phyloP scores from a whole-genome alignment of 1,140 invertebrate genomes.

The Scaptomyza hsui region DNA sequence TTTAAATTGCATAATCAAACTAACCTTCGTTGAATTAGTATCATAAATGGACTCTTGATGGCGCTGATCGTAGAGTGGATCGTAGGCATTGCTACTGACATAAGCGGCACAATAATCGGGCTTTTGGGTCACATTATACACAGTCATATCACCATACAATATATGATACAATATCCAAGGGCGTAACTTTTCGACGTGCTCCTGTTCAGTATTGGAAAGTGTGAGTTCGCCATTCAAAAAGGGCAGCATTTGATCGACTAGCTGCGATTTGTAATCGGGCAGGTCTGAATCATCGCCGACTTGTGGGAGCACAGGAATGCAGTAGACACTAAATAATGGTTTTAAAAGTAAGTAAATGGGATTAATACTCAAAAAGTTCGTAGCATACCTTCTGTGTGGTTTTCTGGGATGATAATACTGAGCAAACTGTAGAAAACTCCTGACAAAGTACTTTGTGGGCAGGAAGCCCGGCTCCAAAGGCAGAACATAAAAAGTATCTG shows the following conservation, averaged over 20 bases:
- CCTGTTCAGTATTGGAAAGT: not conserved
- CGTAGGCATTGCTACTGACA: constrained; percentile 30
- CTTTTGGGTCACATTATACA: constrained; percentile 2
- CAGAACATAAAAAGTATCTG: constrained; percentile 33
- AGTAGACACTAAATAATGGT: constrained; percentile 26
- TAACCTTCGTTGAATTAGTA: constrained; percentile 12
- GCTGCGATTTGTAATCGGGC: constrained; percentile 26
- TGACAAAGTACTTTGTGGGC: constrained; percentile 14
- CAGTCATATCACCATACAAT: not conserved
- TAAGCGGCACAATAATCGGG: constrained; percentile 20
- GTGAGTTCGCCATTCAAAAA: not conserved
- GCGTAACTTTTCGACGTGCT: not conserved
- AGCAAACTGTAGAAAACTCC: constrained; percentile 18
- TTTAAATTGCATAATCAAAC: not conserved
- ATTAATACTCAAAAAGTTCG: not conserved
- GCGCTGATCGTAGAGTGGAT: constrained; percentile 46
- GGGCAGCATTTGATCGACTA: not conserved
- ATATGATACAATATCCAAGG: constrained; percentile 12
- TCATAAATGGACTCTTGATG: not conserved
- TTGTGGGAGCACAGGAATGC: constrained; percentile 32
- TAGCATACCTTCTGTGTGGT: constrained; percentile 19
- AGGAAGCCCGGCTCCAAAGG: constrained; percentile 28
- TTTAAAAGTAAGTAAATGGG: not conserved
- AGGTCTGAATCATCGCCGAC: not conserved
- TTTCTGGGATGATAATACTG: not conserved